A percentile compares a stretch with the other conserved stretches of the same genome.
These are phyloP conservation scores for Merops nubicus DNA, from an alignment of 2,113 vertebrate genomes.

Conservation along the genomic window DNA sequence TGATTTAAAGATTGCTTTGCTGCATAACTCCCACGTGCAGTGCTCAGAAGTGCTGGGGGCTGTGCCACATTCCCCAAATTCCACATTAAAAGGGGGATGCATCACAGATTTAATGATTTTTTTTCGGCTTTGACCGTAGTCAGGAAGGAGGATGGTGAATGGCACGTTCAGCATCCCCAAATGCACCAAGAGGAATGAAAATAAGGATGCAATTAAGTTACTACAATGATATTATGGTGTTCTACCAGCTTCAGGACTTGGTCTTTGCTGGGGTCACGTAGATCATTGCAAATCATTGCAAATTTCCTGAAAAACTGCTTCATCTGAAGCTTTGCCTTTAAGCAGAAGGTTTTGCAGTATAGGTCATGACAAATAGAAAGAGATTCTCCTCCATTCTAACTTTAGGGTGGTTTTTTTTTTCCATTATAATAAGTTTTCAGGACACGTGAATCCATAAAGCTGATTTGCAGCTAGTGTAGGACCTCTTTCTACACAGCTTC, in stretches of 20 bases:
- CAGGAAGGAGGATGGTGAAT: neutral
- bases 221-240: neutral
- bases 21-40: neutral
- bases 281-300: neutral
- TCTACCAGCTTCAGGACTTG: neutral
- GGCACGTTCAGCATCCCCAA: neutral
- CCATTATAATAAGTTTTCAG: neutral
- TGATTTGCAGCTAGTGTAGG: neutral
- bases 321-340: neutral
- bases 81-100: neutral
- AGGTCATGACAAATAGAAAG: neutral
- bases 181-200: neutral
- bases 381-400: neutral
- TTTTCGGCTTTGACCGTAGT: neutral
- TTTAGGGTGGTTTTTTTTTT: neutral
- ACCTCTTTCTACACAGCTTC: neutral
- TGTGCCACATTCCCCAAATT: neutral
- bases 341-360: neutral
- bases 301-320: neutral
- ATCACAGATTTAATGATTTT: neutral
- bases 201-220: neutral
- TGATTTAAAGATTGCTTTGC: neutral
- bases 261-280: fast-evolving
- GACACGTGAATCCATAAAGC: neutral
- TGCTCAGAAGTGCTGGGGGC: neutral